Percentiles rank a stretch among this genome's conserved stretches.
These are phyloP conservation scores for Papilio gigon DNA, from an alignment of 2,888 invertebrate species.

Conservation along the genomic window DNA sequence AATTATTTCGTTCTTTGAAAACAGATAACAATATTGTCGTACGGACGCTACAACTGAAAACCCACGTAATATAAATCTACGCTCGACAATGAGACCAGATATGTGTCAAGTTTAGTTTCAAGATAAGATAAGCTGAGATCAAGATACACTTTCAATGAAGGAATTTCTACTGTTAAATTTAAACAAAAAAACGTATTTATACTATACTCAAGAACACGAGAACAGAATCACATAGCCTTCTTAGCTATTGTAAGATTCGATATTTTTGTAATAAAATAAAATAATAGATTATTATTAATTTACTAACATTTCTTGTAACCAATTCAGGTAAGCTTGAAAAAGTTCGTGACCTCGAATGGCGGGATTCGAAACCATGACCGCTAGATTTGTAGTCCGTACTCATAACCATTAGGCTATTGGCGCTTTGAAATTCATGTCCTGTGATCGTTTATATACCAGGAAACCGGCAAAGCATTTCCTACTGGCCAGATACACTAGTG, in stretches of 20 bases:
- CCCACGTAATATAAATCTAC: slow-evolving; percentile 14
- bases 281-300: too few relatives aligned
- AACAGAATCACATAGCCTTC: neutral
- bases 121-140: slow-evolving; percentile 32
- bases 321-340: too few relatives aligned
- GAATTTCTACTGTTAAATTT: neutral
- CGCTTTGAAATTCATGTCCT: too few relatives aligned
- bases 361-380: too few relatives aligned
- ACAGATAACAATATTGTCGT: neutral
- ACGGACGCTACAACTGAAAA: neutral
- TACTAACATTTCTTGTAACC: too few relatives aligned
- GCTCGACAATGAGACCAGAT: slow-evolving; percentile 21
- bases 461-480: too few relatives aligned
- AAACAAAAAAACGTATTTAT: neutral
- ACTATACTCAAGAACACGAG: neutral
- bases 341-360: too few relatives aligned
- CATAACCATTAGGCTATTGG: too few relatives aligned
- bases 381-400: too few relatives aligned
- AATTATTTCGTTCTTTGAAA: neutral
- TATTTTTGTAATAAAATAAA: too few relatives aligned
- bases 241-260: neutral
- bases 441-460: too few relatives aligned
- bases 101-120: slow-evolving; percentile 32
- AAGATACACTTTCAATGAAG: neutral
- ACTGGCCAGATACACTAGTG: too few relatives aligned